Conservation (phyloP, 2,888 invertebrate species). For the Ypsolopha sequella region DNA sequence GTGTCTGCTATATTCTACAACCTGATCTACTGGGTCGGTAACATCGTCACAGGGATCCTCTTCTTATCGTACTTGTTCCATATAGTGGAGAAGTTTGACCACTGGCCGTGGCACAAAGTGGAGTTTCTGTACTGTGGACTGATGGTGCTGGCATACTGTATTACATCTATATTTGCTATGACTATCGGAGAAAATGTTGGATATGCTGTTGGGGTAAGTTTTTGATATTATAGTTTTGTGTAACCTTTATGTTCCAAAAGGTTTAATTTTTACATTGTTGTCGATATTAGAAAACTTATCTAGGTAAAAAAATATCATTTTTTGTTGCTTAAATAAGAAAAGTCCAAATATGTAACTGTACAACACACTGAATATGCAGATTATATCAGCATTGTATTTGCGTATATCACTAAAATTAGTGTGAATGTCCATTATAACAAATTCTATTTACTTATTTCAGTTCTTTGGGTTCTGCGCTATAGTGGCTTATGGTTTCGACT, state of each 20-base stretch:
- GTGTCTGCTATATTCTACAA: conserved; percentile 81
- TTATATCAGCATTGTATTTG: too few relatives aligned
- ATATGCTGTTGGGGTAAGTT: conserved; percentile 81
- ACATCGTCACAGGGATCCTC: conserved; percentile 81
- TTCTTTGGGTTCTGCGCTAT: conserved; percentile 90
- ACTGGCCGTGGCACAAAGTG: conserved; percentile 86
- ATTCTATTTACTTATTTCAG: conserved; percentile 58
- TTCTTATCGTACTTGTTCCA: conserved; percentile 85
- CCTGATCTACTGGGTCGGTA: conserved; percentile 83
- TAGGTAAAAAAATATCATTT: neutral
- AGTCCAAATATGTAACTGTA: too few relatives aligned
- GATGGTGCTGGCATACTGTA: conserved; percentile 79
- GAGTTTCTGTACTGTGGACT: conserved; percentile 80
- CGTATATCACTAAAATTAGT: too few relatives aligned
- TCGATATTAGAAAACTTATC: neutral
- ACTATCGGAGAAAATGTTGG: conserved; percentile 72
- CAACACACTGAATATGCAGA: neutral
- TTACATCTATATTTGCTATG: conserved; percentile 80
- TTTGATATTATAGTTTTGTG: neutral
- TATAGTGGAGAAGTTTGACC: conserved; percentile 83
- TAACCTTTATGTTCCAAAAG: neutral
- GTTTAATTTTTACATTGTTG: neutral
- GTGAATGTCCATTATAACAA: neutral
- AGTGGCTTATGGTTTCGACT: conserved; percentile 83
- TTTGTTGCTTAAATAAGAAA: neutral